Conservation (phyloP, 2,888 invertebrate genomes). For the Nyleta sp. region DNA sequence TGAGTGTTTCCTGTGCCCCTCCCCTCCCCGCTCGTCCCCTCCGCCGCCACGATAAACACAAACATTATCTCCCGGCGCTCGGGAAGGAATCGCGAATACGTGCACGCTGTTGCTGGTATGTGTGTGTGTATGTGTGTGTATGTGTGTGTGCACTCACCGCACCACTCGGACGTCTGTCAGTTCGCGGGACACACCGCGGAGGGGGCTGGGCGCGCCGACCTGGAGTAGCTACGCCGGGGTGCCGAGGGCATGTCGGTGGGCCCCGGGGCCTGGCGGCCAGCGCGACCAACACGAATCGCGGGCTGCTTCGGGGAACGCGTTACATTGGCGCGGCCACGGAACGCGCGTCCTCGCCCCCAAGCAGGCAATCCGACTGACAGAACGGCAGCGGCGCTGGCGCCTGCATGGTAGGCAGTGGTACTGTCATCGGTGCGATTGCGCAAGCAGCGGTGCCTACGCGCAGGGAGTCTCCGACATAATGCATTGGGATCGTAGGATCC, state of each 20-base stretch:
- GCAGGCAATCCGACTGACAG: conserved; percentile 75
- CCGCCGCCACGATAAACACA: conserved; percentile 30
- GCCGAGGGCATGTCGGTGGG: too few species aligned
- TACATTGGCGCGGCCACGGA: conserved; percentile 14
- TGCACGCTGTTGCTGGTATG: too few species aligned
- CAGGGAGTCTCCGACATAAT: conserved; percentile 21
- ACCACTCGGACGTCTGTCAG: too few species aligned
- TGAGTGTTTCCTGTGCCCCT: conserved; percentile 29
- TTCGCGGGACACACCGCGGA: too few species aligned
- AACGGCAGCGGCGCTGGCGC: conserved; percentile 67
- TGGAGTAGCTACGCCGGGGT: too few species aligned
- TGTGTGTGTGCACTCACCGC: too few species aligned
- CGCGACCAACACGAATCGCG: too few species aligned
- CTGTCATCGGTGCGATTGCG: conserved; percentile 64
- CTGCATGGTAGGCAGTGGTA: conserved; percentile 68
- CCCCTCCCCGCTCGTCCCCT: not conserved
- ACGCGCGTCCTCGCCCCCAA: conserved; percentile 67
- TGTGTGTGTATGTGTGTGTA: too few species aligned
- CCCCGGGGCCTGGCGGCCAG: too few species aligned
- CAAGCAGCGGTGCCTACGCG: conserved; percentile 44
- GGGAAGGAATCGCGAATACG: conserved; percentile 3
- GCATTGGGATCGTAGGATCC: conserved; percentile 29
- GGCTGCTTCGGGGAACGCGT: conserved; percentile 10
- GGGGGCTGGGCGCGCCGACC: too few species aligned
- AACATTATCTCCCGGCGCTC: conserved; percentile 41